Conservation (phyloP, 2,113 vertebrate genomes). For the Pandion haliaetus region DNA sequence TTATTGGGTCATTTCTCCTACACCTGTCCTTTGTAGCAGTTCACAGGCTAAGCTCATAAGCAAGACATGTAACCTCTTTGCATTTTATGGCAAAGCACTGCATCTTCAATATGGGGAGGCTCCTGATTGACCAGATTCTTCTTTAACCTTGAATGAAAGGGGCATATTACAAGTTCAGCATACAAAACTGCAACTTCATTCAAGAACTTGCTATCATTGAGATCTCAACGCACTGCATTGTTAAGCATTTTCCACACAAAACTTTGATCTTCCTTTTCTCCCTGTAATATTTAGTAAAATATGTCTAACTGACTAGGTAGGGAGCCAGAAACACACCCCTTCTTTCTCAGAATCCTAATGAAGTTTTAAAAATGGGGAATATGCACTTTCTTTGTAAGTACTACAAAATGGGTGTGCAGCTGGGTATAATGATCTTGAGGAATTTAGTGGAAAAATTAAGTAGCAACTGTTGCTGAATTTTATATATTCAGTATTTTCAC, state of each 20-base stretch:
- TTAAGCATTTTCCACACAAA: background rate
- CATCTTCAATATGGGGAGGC: background rate
- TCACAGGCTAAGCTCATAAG: background rate
- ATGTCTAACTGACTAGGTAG: background rate
- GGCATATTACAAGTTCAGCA: background rate
- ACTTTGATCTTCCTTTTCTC: background rate
- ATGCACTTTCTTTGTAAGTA: background rate
- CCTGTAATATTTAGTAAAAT: background rate
- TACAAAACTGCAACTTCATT: background rate
- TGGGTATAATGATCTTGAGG: background rate
- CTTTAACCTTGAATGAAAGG: background rate
- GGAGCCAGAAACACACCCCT: background rate
- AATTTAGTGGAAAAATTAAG: background rate
- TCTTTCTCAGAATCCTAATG: background rate
- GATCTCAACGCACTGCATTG: background rate
- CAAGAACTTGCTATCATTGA: background rate
- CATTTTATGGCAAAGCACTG: background rate
- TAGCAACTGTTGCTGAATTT: background rate
- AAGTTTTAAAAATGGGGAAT: background rate
- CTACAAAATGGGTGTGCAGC: background rate
- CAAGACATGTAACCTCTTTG: background rate
- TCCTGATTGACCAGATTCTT: background rate
- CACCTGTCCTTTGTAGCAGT: background rate
- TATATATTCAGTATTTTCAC: background rate
- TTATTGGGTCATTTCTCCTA: background rate